Conservation (phyloP, 2,797 vertebrate genomes). For the Sebastes trivittatus region DNA sequence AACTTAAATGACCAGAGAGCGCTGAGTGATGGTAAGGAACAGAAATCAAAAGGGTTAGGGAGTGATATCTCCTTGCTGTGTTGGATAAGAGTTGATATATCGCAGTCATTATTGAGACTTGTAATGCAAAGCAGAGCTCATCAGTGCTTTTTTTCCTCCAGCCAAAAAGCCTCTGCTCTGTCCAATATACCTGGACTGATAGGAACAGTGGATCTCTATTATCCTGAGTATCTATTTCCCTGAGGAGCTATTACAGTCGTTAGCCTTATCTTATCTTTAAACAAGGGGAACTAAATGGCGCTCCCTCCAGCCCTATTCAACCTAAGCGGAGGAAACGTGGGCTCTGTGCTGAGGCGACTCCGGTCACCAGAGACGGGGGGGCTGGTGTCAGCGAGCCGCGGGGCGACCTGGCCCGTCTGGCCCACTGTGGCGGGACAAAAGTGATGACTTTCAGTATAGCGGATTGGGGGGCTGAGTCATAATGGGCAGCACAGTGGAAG, state of each 20-base stretch:
- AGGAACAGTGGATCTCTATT: slow-evolving; percentile 67
- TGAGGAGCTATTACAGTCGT: slow-evolving; percentile 74
- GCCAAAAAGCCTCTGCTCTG: slow-evolving; percentile 42
- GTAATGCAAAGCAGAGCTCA: slow-evolving; percentile 36
- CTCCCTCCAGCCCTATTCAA: slow-evolving; percentile 65
- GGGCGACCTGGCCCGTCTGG: slow-evolving; percentile 60
- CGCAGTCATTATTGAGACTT: slow-evolving; percentile 25
- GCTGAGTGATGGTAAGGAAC: slow-evolving; percentile 12
- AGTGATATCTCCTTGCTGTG: background rate
- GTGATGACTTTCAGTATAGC: slow-evolving; percentile 61
- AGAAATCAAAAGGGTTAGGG: slow-evolving; percentile 7
- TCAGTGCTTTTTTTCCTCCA: slow-evolving; percentile 12
- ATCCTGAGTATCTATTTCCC: slow-evolving; percentile 76
- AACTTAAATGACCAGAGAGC: slow-evolving; percentile 16
- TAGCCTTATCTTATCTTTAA: slow-evolving; percentile 83
- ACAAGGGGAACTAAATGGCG: slow-evolving; percentile 69
- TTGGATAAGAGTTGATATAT: slow-evolving; percentile 11
- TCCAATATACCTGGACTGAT: slow-evolving; percentile 65
- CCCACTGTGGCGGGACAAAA: slow-evolving; percentile 41
- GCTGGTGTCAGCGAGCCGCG: slow-evolving; percentile 63
- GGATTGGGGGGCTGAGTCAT: slow-evolving; percentile 59
- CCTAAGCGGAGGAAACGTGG: slow-evolving; percentile 53
- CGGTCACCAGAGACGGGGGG: slow-evolving; percentile 51
- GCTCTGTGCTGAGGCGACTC: slow-evolving; percentile 43
- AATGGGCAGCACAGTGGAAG: slow-evolving; percentile 56